Base-by-base conservation (phyloP, 1,140 invertebrate species). In the Platorchestia sp. region DNA sequence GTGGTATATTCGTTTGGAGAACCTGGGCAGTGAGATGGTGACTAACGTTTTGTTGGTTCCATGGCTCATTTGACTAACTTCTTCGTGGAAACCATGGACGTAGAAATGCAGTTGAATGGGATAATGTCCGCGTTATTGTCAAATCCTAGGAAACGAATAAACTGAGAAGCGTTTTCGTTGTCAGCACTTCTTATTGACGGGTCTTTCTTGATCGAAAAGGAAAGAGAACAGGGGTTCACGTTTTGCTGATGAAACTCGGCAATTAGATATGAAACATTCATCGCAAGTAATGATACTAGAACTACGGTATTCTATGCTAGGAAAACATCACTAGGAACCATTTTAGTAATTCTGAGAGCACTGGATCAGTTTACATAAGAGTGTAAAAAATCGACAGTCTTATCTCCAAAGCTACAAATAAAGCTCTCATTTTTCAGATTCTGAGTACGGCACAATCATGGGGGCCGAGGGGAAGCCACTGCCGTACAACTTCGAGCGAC, bases 401-500 rank as follows among this genome's bases (percentile, higher is more conserved):
- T n/a, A n/a, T n/a, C 1, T 75, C 19, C 47, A 51, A 19, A 6
- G 47, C 19, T 51, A 51, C 6, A 51, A 51, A 51, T 10, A 51
- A 51, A 51, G 6, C 47, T 10, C 47, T 41, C 41, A 14, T 27
- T 36, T 5, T 44, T 89, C 91, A 93, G 91, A 93, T 36, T 93
- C 91, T 10, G 91, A 93, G 45, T 93, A 45, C 40, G 91, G 91
- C 43, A 93, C 91, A 44, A 44, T 93, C 7, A 93, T 93, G 91
- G 45, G 91, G 7, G 91, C 91, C 0, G 91, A 44, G 36, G 91
- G 91, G 10, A 93, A 97, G 96, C 96, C 97, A 97, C 45, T 98
- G 14, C 95, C 91, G 6, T 89, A 95, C 53, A 96, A 98, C 51
- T 99, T 99, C 97, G 98, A 98, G 96, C 97, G 99, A 96, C 98